phyloP scores from a whole-genome alignment of 2,797 vertebrate species.

The Otus scops region DNA sequence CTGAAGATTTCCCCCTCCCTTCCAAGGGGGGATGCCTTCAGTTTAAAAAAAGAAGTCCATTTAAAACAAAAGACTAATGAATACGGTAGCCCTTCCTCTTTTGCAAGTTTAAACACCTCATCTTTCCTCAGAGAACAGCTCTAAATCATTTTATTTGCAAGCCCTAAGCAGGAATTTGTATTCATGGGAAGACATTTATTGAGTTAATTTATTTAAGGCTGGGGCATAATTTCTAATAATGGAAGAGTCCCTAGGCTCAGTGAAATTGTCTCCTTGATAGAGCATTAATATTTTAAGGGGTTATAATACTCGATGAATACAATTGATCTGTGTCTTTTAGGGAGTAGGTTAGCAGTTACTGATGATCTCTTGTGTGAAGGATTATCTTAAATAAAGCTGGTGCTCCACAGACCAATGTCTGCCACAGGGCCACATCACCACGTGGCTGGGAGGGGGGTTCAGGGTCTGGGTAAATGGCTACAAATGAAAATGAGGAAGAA shows the following conservation, averaged over 20 bases:
- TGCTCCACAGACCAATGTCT: neutral
- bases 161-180: slow-evolving; percentile 64
- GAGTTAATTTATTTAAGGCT: slow-evolving; percentile 66
- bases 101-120: slow-evolving; percentile 54
- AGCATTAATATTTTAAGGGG: slow-evolving; percentile 60
- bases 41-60: neutral
- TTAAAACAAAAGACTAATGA: slow-evolving; percentile 24
- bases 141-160: slow-evolving; percentile 64
- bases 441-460: rapidly evolving
- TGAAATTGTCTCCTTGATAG: slow-evolving; percentile 53
- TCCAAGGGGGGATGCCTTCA: neutral
- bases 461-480: rapidly evolving
- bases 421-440: neutral
- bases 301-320: slow-evolving; percentile 14
- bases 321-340: slow-evolving; percentile 41
- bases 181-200: slow-evolving; percentile 60
- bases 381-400: neutral
- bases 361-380: neutral
- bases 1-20: neutral
- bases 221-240: slow-evolving; percentile 64
- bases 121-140: slow-evolving; percentile 43
- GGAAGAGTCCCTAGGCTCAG: slow-evolving; percentile 33
- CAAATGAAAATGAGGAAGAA: neutral
- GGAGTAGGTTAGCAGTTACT: slow-evolving; percentile 25
- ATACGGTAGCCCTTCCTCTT: neutral